phyloP scores from a whole-genome alignment of 2,797 vertebrate species.

The Poecilia gillii region DNA sequence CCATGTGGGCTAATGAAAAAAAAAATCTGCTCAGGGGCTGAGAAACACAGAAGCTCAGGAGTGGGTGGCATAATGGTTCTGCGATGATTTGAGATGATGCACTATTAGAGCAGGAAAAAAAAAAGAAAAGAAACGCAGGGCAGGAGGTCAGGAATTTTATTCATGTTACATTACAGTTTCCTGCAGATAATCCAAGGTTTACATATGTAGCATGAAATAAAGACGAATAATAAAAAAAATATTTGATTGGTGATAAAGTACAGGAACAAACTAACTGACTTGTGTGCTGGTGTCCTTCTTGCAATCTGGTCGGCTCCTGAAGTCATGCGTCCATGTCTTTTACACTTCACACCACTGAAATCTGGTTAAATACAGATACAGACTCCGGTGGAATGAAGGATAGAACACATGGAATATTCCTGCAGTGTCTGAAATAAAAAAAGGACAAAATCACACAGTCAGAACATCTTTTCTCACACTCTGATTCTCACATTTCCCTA shows the following conservation, averaged over 20 bases:
- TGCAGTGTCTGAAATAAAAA: conserved; percentile 52
- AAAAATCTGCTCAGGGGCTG: conserved; percentile 56
- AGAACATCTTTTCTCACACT: conserved; percentile 7
- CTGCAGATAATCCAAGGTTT: conserved; percentile 14
- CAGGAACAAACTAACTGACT: conserved; percentile 1
- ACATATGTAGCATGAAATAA: background rate
- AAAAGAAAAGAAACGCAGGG: conserved; percentile 33
- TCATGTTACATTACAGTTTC: conserved; percentile 37
- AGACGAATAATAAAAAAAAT: background rate
- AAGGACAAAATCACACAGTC: conserved; percentile 11
- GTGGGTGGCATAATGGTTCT: conserved; percentile 71
- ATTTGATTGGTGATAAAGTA: background rate
- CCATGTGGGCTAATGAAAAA: conserved; percentile 65
- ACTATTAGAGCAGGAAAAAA: conserved; percentile 35
- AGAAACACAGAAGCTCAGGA: conserved; percentile 51
- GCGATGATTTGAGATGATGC: conserved; percentile 58
- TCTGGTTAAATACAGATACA: conserved; percentile 93
- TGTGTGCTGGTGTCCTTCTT: conserved; percentile 14
- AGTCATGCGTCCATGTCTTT: conserved; percentile 87
- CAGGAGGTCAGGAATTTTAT: conserved; percentile 61
- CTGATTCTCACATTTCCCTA: conserved; percentile 10
- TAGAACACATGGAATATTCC: conserved; percentile 90
- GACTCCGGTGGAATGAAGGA: conserved; percentile 99
- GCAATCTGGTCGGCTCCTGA: conserved; percentile 21
- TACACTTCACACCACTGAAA: conserved; percentile 99